A percentile compares a stretch with the other conserved stretches of the same genome.
Evolutionary conservation across 1,140 invertebrate genomes (phyloP).

Genomic region (Zeugodacus cucurbitae): DNA sequence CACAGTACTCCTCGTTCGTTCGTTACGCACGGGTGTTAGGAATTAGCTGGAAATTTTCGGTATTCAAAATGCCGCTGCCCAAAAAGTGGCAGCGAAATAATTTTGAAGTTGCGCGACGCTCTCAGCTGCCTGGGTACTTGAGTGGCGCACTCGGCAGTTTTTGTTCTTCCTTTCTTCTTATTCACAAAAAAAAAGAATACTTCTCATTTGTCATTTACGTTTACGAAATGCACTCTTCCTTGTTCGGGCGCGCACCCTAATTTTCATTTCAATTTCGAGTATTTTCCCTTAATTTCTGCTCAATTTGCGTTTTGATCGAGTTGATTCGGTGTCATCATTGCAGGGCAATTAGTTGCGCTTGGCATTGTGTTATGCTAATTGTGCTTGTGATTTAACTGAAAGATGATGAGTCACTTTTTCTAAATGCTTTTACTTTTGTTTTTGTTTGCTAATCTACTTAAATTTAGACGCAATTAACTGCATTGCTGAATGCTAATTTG

Average conservation of each 20-base stretch:
- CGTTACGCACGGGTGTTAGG: neutral
- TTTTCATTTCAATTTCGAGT: constrained; percentile 6
- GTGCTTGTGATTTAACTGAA: neutral
- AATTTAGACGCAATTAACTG: too few relatives aligned
- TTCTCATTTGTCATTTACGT: neutral
- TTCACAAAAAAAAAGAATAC: too few relatives aligned
- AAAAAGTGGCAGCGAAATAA: neutral
- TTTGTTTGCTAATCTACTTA: neutral
- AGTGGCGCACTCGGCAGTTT: neutral
- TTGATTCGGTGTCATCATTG: neutral
- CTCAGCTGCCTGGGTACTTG: neutral
- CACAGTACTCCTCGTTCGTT: neutral
- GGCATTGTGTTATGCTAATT: neutral
- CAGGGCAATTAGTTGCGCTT: neutral
- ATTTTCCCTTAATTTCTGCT: neutral
- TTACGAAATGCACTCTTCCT: neutral
- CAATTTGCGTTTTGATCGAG: neutral
- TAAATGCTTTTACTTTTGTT: neutral
- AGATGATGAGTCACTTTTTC: neutral
- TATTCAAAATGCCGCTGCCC: neutral
- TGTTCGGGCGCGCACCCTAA: neutral
- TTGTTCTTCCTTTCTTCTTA: neutral
- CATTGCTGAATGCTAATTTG: too few relatives aligned
- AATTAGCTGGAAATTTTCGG: neutral
- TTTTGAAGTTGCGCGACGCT: neutral